Evolutionary conservation across 2,113 vertebrate species (phyloP).

Genomic region (Origma solitaria): DNA sequence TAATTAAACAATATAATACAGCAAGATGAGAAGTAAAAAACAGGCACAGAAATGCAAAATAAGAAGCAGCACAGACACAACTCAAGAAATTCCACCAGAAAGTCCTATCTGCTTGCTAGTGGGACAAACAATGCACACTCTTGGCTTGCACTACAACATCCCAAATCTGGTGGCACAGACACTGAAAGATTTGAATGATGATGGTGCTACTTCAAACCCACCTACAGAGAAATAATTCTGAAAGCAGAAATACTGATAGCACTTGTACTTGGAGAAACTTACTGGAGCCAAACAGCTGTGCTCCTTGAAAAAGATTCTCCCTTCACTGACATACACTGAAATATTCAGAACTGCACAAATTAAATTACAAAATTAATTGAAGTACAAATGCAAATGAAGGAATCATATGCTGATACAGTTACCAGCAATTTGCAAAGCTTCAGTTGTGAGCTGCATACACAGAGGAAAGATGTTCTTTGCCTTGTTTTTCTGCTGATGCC

Average conservation of each 20-base stretch:
- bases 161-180: background rate
- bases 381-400: constrained; percentile 14
- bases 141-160: background rate
- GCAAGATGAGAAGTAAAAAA: background rate
- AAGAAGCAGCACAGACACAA: background rate
- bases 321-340: background rate
- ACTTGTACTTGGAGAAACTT: background rate
- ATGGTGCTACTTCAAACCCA: background rate
- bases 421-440: constrained; percentile 24
- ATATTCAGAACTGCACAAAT: constrained; percentile 12
- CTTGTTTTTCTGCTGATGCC: background rate
- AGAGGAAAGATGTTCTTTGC: background rate
- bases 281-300: background rate
- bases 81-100: background rate
- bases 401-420: background rate
- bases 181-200: background rate
- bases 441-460: background rate
- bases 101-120: background rate
- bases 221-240: background rate
- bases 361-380: constrained; percentile 33
- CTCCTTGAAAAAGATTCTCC: background rate
- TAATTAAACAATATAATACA: background rate
- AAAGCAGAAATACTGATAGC: background rate
- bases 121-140: background rate
- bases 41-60: background rate